Evolutionary conservation across 2,888 invertebrate genomes (phyloP).

Genomic region (Silvanus unidentatus): DNA sequence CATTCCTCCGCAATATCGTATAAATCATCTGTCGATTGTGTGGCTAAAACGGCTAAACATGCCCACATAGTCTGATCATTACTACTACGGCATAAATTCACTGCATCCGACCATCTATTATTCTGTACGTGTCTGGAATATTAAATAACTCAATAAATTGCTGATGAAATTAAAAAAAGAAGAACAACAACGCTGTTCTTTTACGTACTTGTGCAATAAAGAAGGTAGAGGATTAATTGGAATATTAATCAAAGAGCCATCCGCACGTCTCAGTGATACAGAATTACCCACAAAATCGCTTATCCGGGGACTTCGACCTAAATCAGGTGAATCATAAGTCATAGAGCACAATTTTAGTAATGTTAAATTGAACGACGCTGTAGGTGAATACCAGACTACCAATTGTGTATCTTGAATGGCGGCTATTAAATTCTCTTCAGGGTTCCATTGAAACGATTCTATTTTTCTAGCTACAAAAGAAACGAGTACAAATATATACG

Average conservation of each 20-base stretch:
- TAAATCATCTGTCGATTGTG: constrained; percentile 65
- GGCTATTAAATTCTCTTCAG: constrained; percentile 70
- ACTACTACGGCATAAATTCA: constrained; percentile 39
- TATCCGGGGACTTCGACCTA: constrained; percentile 80
- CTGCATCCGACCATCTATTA: constrained; percentile 61
- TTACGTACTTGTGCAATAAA: constrained; percentile 46
- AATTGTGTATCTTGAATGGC: constrained; percentile 73
- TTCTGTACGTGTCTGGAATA: constrained; percentile 57
- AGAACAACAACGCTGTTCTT: constrained; percentile 6
- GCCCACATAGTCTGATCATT: constrained; percentile 79
- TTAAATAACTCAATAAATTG: constrained; percentile 17
- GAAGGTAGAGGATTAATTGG: constrained; percentile 67
- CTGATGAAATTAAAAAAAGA: constrained; percentile 38
- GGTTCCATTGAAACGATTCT: constrained; percentile 61
- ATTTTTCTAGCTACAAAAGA: constrained; percentile 51
- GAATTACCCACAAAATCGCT: constrained; percentile 78
- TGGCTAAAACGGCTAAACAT: constrained; percentile 86
- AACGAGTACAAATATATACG: not conserved
- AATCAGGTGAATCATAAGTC: constrained; percentile 58
- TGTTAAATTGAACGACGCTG: constrained; percentile 65
- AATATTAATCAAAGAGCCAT: constrained; percentile 77
- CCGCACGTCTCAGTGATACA: constrained; percentile 77
- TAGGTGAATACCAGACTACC: constrained; percentile 78
- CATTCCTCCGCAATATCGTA: constrained; percentile 92
- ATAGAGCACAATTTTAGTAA: constrained; percentile 59